Evolutionary conservation across 2,113 vertebrate species (phyloP).

Genomic region (Petrocephalus zakoni): DNA sequence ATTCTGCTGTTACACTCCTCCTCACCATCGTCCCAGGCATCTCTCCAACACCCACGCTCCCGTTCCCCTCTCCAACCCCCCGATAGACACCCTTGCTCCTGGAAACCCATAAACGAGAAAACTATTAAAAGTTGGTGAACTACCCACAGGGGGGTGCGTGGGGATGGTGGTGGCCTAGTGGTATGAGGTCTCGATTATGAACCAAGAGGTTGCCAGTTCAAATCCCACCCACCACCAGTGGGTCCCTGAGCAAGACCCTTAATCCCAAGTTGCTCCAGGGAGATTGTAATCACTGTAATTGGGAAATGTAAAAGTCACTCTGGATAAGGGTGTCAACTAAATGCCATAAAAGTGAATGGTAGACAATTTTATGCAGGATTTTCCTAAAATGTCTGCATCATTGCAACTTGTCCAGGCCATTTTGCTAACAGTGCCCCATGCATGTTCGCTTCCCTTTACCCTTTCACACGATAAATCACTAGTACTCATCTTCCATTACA

Average conservation of each 20-base stretch:
- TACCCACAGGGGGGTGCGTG: too few relatives aligned
- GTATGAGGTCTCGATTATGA: too few relatives aligned
- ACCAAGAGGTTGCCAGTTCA: too few relatives aligned
- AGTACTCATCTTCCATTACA: neutral
- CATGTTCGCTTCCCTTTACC: neutral
- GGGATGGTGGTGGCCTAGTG: too few relatives aligned
- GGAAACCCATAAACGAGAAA: neutral
- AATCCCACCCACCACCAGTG: too few relatives aligned
- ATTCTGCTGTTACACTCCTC: slow-evolving; percentile 58
- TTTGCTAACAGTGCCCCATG: neutral
- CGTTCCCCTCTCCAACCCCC: neutral
- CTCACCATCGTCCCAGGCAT: slow-evolving; percentile 51
- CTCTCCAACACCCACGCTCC: slow-evolving; percentile 34
- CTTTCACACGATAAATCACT: neutral
- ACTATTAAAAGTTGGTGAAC: neutral
- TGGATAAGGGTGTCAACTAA: too few relatives aligned
- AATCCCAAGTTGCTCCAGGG: too few relatives aligned
- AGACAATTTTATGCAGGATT: neutral
- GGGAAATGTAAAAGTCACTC: too few relatives aligned
- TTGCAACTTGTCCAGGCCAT: neutral
- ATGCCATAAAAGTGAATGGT: neutral
- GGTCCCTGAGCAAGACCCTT: too few relatives aligned
- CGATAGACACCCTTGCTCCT: slow-evolving; percentile 30
- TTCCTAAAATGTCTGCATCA: neutral
- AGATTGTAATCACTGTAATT: too few relatives aligned